Percentiles rank a stretch among this genome's conserved stretches.
These are phyloP conservation scores for Drosophila watanabei DNA, from an alignment of 1,140 invertebrate species.

Conservation along the genomic window DNA sequence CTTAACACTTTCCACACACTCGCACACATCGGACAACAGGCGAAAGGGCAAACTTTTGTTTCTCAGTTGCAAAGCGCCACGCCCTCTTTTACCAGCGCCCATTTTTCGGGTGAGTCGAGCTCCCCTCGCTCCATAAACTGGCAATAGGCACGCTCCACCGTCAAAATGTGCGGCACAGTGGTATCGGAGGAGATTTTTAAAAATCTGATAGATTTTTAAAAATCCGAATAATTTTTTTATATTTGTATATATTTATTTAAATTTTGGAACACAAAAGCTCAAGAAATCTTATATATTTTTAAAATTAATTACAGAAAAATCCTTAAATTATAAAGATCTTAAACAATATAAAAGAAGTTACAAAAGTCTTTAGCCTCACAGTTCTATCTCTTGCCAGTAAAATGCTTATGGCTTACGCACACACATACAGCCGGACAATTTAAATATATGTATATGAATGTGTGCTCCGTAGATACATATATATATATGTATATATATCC, in stretches of 20 bases:
- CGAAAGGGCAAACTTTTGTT: slow-evolving; percentile 71
- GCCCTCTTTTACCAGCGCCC: neutral
- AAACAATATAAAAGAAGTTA: neutral
- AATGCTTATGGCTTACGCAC: slow-evolving; percentile 62
- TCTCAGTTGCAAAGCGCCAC: slow-evolving; percentile 39
- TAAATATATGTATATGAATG: slow-evolving; percentile 39
- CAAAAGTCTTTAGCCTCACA: slow-evolving; percentile 1
- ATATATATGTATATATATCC: slow-evolving; percentile 61
- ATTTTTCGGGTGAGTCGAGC: slow-evolving; percentile 2
- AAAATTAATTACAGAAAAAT: neutral
- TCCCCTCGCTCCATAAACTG: slow-evolving; percentile 47
- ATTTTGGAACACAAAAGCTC: too few species aligned
- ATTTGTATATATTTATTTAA: neutral
- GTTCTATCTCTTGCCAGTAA: slow-evolving; percentile 37
- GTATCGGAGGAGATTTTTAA: neutral
- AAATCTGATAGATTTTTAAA: neutral
- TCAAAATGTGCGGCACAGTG: slow-evolving; percentile 49
- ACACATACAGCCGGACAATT: slow-evolving; percentile 35
- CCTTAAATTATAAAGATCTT: neutral
- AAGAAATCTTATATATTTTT: neutral
- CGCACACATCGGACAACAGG: slow-evolving; percentile 36
- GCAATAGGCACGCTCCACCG: slow-evolving; percentile 65
- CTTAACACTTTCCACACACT: slow-evolving; percentile 42
- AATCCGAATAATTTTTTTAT: neutral
- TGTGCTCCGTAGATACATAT: slow-evolving; percentile 16